phyloP scores from a whole-genome alignment of 2,888 invertebrate species.

The Pomacea canaliculata region DNA sequence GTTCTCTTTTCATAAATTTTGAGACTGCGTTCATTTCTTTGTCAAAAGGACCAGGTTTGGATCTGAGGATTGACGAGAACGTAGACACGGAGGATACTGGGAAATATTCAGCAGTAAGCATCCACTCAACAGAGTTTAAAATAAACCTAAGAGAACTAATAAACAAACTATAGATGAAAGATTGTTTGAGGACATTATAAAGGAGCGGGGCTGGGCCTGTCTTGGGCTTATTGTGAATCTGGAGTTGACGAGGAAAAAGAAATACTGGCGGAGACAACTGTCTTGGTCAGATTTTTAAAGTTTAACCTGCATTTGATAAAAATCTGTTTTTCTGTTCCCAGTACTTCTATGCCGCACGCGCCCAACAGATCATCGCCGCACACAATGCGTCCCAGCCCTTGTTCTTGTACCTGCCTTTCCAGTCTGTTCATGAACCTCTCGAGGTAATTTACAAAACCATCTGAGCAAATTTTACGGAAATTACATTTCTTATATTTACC shows the following conservation, averaged over 20 bases:
- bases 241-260: no score
- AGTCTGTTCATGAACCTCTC: constrained; percentile 4
- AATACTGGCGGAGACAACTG: no score
- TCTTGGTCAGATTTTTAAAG: no score
- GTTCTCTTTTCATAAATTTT: no score
- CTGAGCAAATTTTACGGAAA: not conserved
- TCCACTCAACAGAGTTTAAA: no score
- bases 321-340: not conserved
- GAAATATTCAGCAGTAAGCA: constrained; percentile 6
- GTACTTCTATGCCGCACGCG: constrained; percentile 1
- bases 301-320: no score
- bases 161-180: no score
- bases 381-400: constrained; percentile 4
- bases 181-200: no score
- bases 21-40: no score
- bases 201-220: no score
- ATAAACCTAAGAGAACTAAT: no score
- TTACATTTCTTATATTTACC: not conserved
- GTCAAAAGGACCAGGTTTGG: not conserved
- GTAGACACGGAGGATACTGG: not conserved
- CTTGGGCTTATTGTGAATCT: no score
- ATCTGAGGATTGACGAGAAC: not conserved
- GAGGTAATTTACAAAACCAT: not conserved
- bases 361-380: not conserved
- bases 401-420: constrained; percentile 11